Percentiles rank a stretch among this genome's conserved stretches.
Evolutionary conservation across 2,888 invertebrate genomes (phyloP).

Genomic region (Nebria brevicollis): DNA sequence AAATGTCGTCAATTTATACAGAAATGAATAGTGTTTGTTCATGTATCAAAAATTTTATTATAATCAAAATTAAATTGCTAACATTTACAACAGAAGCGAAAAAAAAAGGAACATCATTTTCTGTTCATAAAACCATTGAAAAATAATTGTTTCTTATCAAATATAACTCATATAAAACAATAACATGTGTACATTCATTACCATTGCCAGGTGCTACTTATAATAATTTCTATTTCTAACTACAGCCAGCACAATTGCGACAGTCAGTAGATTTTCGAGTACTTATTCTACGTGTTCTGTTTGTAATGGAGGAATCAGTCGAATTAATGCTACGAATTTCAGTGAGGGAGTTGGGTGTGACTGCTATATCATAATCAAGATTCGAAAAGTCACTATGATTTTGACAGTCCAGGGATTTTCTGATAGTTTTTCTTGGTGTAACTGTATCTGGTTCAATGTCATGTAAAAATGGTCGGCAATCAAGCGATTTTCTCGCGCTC

Average conservation of each 20-base stretch:
- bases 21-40: conserved; percentile 15
- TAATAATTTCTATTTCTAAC: background rate
- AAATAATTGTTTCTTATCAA: background rate
- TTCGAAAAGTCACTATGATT: background rate
- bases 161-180: background rate
- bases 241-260: background rate
- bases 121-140: background rate
- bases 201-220: too few relatives aligned
- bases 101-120: background rate
- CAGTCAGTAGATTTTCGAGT: conserved; percentile 5
- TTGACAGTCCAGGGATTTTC: background rate
- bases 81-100: background rate
- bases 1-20: background rate
- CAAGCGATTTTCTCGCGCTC: background rate
- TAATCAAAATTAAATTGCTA: conserved; percentile 24
- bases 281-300: background rate
- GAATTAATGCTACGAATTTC: background rate
- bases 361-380: background rate
- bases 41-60: background rate
- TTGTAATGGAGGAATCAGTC: background rate
- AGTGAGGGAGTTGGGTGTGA: background rate
- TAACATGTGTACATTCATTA: background rate
- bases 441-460: background rate
- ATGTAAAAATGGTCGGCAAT: background rate
- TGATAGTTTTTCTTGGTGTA: background rate